phyloP scores from a whole-genome alignment of 2,888 invertebrate genomes.

The Pseudoips prasinana region DNA sequence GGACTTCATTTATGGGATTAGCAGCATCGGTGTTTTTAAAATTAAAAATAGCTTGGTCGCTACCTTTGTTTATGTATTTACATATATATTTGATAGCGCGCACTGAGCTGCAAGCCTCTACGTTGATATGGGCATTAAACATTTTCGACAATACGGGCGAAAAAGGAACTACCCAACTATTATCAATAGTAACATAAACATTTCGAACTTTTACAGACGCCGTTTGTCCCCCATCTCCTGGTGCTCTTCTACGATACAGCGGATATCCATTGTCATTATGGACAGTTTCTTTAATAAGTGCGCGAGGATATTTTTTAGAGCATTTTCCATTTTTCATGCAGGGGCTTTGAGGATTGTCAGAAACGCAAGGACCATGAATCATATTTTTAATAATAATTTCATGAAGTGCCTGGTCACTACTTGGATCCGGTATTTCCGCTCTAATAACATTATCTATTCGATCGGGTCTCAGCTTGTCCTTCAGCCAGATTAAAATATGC shows the following conservation, averaged over 20 bases:
- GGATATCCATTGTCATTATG: slow-evolving; percentile 37
- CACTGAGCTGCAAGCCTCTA: slow-evolving; percentile 21
- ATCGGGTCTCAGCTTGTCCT: slow-evolving; percentile 1
- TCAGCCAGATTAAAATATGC: slow-evolving; percentile 1
- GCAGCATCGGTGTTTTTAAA: slow-evolving; percentile 7
- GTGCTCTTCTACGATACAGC: slow-evolving; percentile 28
- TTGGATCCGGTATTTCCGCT: slow-evolving; percentile 31
- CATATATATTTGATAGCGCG: slow-evolving; percentile 26
- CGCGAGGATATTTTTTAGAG: slow-evolving; percentile 29
- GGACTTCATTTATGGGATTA: slow-evolving; percentile 19
- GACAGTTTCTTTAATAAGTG: slow-evolving; percentile 27
- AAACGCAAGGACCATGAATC: slow-evolving; percentile 36
- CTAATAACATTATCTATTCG: slow-evolving; percentile 29
- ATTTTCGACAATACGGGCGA: slow-evolving; percentile 20
- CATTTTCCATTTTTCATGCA: slow-evolving; percentile 31
- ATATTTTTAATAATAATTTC: slow-evolving; percentile 29
- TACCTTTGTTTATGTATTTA: slow-evolving; percentile 29
- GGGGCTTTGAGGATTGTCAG: slow-evolving; percentile 18
- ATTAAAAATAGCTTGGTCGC: slow-evolving; percentile 18
- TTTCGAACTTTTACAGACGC: slow-evolving; percentile 5
- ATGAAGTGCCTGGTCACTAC: slow-evolving; percentile 15
- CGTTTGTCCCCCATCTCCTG: slow-evolving; percentile 22
- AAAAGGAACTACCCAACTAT: slow-evolving; percentile 25
- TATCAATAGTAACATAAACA: slow-evolving; percentile 13
- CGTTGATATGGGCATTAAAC: slow-evolving; percentile 23